These are phyloP conservation scores for Bombus polaris DNA, from an alignment of 1,140 invertebrate genomes.

Conservation along the genomic window DNA sequence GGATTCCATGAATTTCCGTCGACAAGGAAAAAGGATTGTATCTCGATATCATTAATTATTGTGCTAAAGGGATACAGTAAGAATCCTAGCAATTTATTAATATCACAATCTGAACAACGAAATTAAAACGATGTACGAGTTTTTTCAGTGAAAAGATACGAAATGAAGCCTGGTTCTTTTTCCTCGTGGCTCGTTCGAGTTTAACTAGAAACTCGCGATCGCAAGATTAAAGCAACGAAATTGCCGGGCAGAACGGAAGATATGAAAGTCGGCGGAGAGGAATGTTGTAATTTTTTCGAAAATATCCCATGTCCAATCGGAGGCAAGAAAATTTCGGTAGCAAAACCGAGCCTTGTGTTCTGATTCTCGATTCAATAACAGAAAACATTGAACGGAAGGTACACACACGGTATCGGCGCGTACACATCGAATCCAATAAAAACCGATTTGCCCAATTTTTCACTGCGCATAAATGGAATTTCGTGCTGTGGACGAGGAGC, in stretches of 20 bases:
- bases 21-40: not conserved
- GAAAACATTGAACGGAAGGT: conserved; percentile 34
- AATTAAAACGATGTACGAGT: not conserved
- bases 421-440: conserved; percentile 34
- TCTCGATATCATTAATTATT: not conserved
- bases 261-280: not conserved
- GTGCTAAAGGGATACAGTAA: no score
- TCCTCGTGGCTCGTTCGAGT: not conserved
- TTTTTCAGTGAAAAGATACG: not conserved
- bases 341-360: not conserved
- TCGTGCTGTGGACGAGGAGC: not conserved
- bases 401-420: conserved; percentile 20
- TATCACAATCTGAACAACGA: not conserved
- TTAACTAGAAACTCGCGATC: not conserved
- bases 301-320: not conserved
- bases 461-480: conserved; percentile 24
- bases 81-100: not conserved
- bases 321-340: not conserved
- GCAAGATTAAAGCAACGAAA: not conserved
- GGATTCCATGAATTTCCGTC: no score
- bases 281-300: conserved; percentile 1
- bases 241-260: not conserved
- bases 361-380: conserved; percentile 42
- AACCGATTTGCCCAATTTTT: conserved; percentile 46
- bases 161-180: not conserved